phyloP scores from a whole-genome alignment of 2,797 vertebrate genomes.

The Amphiprion clarkii region DNA sequence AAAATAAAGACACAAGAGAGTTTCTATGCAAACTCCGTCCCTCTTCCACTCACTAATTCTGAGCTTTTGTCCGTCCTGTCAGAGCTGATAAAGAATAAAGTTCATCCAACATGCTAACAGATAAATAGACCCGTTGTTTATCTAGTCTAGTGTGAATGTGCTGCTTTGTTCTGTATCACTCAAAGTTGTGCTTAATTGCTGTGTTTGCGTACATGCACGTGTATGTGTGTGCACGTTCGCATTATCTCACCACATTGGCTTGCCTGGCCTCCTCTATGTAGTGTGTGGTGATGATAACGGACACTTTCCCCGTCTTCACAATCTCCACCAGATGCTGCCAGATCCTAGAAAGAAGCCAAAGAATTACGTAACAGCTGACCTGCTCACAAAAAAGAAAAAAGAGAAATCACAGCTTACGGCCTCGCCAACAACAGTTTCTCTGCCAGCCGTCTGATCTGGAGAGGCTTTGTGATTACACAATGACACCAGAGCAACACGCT shows the following conservation, averaged over 20 bases:
- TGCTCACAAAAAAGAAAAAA: not conserved
- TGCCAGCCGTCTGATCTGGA: slow-evolving; percentile 42
- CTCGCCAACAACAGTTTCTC: slow-evolving; percentile 5
- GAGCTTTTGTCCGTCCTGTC: slow-evolving; percentile 49
- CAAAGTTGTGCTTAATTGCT: slow-evolving; percentile 4
- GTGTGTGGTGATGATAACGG: slow-evolving; percentile 88
- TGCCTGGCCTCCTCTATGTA: slow-evolving; percentile 89
- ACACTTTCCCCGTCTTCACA: slow-evolving; percentile 85
- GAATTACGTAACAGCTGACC: slow-evolving; percentile 32
- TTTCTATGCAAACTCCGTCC: slow-evolving; percentile 2
- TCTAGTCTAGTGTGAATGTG: not conserved
- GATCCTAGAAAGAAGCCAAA: slow-evolving; percentile 75
- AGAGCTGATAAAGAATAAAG: slow-evolving; percentile 33
- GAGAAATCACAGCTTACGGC: slow-evolving; percentile 9
- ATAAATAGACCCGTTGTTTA: slow-evolving; percentile 57
- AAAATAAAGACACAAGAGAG: slow-evolving; percentile 4
- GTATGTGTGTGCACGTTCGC: not conserved
- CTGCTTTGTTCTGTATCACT: slow-evolving; percentile 7
- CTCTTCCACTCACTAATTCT: not conserved
- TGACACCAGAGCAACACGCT: slow-evolving; percentile 5
- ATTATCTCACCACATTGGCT: slow-evolving; percentile 84
- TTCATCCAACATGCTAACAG: slow-evolving; percentile 21
- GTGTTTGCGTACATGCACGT: slow-evolving; percentile 9
- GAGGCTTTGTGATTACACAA: slow-evolving; percentile 44
- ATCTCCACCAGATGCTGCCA: slow-evolving; percentile 90